Conservation (phyloP, 2,888 invertebrate genomes). For the Idaea straminata region DNA sequence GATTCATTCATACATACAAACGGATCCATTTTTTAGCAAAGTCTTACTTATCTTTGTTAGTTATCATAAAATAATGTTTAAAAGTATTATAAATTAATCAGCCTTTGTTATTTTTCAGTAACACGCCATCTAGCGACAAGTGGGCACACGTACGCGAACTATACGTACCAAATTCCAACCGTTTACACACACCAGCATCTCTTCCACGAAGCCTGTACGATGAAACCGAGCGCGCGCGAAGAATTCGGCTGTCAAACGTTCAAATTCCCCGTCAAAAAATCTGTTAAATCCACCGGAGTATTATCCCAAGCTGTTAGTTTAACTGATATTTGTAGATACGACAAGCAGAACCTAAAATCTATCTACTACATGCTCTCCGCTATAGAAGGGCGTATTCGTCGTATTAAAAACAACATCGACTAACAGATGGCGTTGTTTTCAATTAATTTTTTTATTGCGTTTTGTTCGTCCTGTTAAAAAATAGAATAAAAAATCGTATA, state of each 20-base stretch:
- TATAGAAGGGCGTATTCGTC: slow-evolving; percentile 63
- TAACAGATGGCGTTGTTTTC: slow-evolving; percentile 10
- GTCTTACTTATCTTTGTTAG: no score
- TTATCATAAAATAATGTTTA: no score
- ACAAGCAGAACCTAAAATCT: slow-evolving; percentile 51
- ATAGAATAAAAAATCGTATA: slow-evolving; percentile 23
- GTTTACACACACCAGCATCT: slow-evolving; percentile 6
- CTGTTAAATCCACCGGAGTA: slow-evolving; percentile 21
- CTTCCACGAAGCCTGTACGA: slow-evolving; percentile 44
- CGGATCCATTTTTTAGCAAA: no score
- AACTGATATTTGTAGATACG: slow-evolving; percentile 51
- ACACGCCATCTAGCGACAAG: slow-evolving; percentile 41
- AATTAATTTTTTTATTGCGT: slow-evolving; percentile 8
- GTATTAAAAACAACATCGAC: slow-evolving; percentile 46
- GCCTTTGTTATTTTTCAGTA: slow-evolving; percentile 38
- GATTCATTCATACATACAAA: no score
- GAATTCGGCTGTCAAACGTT: slow-evolving; percentile 49
- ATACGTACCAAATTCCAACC: slow-evolving; percentile 16
- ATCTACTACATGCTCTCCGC: slow-evolving; percentile 58
- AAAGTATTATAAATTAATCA: neutral
- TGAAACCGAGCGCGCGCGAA: slow-evolving; percentile 55
- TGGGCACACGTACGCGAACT: slow-evolving; percentile 21
- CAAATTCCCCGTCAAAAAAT: slow-evolving; percentile 15
- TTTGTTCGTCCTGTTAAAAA: slow-evolving; percentile 8
- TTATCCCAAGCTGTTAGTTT: slow-evolving; percentile 43